Evolutionary conservation across 2,113 vertebrate genomes (phyloP).

Genomic region (Mesitornis unicolor): DNA sequence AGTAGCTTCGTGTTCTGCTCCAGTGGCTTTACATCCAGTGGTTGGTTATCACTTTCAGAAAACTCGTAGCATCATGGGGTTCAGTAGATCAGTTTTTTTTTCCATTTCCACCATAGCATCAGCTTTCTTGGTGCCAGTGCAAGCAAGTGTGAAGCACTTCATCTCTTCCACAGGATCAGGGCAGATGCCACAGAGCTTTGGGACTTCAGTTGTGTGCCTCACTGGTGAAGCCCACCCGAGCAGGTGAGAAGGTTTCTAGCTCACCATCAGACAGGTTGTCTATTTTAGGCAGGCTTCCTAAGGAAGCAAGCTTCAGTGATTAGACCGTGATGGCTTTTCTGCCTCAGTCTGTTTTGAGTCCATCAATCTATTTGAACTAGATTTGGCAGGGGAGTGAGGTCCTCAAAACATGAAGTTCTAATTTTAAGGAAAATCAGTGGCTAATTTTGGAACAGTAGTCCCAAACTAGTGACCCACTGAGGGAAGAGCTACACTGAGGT

Average conservation of each 20-base stretch:
- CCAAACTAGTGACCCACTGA: not conserved
- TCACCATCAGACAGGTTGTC: not conserved
- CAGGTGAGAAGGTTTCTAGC: not conserved
- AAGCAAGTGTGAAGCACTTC: not conserved
- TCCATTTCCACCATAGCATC: not conserved
- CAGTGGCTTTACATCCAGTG: not conserved
- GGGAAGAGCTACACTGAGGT: not conserved
- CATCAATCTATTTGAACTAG: not conserved
- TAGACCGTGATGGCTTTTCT: not conserved
- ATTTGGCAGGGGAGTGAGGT: not conserved
- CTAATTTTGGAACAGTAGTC: not conserved
- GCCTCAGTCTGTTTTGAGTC: not conserved
- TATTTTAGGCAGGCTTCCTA: not conserved
- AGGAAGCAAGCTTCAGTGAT: not conserved
- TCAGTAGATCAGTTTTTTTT: not conserved
- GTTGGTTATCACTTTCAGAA: not conserved
- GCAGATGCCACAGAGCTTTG: not conserved
- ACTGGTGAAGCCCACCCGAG: not conserved
- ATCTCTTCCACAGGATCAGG: not conserved
- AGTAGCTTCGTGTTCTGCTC: rapidly evolving
- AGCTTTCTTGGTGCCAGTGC: not conserved
- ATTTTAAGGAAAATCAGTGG: not conserved
- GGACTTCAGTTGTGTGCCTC: not conserved
- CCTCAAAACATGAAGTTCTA: not conserved
- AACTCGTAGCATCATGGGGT: not conserved